Percentiles rank a stretch among this genome's conserved stretches.
Conservation (phyloP, 2,113 vertebrate genomes). For the Siphamia tubifer region DNA sequence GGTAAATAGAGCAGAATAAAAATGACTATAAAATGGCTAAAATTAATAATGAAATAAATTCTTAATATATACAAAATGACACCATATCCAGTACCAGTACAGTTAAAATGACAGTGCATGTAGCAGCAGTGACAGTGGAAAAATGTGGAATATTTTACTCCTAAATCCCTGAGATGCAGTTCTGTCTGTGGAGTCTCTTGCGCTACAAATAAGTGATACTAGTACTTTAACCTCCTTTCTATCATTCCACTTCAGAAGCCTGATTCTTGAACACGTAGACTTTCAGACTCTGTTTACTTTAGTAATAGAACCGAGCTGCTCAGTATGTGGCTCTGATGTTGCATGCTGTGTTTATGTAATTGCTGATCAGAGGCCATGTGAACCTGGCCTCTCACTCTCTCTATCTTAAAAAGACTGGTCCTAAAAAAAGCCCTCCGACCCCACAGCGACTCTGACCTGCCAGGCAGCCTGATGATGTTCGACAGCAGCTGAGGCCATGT, state of each 20-base stretch:
- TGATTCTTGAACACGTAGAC: neutral
- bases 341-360: conserved; percentile 65
- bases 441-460: conserved; percentile 30
- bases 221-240: too few relatives aligned
- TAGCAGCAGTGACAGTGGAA: too few relatives aligned
- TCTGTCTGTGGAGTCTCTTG: too few relatives aligned
- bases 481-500: conserved; percentile 73
- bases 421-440: conserved; percentile 78
- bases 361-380: conserved; percentile 27
- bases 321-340: conserved; percentile 18
- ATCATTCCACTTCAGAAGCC: neutral
- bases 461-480: conserved; percentile 60
- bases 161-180: too few relatives aligned
- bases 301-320: neutral
- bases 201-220: too few relatives aligned
- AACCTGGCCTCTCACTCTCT: conserved; percentile 44
- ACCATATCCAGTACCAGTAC: too few relatives aligned
- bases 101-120: too few relatives aligned
- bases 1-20: too few relatives aligned
- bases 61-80: too few relatives aligned
- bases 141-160: too few relatives aligned
- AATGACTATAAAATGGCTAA: too few relatives aligned
- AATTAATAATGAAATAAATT: too few relatives aligned
- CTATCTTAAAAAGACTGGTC: conserved; percentile 56
- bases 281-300: conserved; percentile 13